A percentile compares a stretch with the other conserved stretches of the same genome.
Evolutionary conservation across 2,113 vertebrate genomes (phyloP).

Genomic region (Dasyprocta punctata): DNA sequence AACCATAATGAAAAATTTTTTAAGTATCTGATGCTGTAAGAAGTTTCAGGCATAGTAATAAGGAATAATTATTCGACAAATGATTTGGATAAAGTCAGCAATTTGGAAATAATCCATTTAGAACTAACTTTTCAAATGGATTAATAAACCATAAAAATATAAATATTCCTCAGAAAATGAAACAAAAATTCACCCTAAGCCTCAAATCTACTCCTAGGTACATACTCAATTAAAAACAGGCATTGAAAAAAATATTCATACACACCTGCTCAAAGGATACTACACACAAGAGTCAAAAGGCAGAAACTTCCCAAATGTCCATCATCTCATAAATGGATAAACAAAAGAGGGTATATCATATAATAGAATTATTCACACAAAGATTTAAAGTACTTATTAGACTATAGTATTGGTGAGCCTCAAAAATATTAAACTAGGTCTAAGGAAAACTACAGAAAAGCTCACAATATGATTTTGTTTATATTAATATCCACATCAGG

Average conservation of each 20-base stretch:
- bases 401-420: neutral
- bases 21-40: neutral
- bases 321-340: neutral
- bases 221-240: constrained; percentile 6
- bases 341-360: neutral
- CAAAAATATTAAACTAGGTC: neutral
- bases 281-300: neutral
- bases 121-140: neutral
- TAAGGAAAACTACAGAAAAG: constrained; percentile 13
- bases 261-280: neutral
- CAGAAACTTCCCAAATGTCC: neutral
- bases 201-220: neutral
- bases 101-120: constrained; percentile 11
- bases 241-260: neutral
- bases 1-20: neutral
- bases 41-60: neutral
- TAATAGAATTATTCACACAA: neutral
- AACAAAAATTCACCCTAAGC: neutral
- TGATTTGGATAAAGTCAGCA: neutral
- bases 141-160: constrained; percentile 28
- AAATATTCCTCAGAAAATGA: neutral
- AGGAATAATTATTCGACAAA: neutral
- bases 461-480: neutral
- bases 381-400: neutral
- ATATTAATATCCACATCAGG: neutral